These are phyloP conservation scores for Heliothis virescens DNA, from an alignment of 1,140 invertebrate species.

Conservation along the genomic window DNA sequence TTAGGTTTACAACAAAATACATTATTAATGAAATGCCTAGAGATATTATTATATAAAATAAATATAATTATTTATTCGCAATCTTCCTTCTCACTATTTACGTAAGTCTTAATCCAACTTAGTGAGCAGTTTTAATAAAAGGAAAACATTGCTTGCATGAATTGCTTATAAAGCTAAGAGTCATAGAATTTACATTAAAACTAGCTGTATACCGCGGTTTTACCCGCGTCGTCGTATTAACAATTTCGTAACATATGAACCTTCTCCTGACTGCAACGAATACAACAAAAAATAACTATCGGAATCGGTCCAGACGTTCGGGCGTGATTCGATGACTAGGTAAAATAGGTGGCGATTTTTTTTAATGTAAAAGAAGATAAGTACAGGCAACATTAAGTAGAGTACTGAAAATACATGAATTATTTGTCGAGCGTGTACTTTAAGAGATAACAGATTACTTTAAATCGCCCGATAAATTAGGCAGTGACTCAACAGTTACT, in stretches of 20 bases:
- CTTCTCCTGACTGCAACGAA: no score
- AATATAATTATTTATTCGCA: slow-evolving; percentile 20
- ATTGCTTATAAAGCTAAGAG: background rate
- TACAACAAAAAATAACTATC: no score
- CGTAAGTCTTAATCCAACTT: slow-evolving; percentile 4
- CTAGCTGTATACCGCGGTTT: background rate
- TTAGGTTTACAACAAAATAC: background rate
- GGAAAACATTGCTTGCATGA: background rate
- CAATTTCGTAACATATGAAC: no score
- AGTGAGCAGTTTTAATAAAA: slow-evolving; percentile 16
- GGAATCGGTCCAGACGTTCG: no score
- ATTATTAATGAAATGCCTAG: background rate
- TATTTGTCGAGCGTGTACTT: no score
- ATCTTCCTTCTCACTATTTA: slow-evolving; percentile 12
- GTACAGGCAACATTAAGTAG: no score
- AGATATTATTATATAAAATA: no score
- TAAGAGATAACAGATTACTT: no score
- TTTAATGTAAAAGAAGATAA: no score
- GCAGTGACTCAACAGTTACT: background rate
- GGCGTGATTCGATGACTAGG: no score
- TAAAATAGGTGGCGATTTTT: no score
- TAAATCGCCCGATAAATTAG: background rate
- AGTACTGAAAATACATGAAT: no score
- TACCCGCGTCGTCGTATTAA: background rate
- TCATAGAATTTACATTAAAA: background rate